Percentiles rank a stretch among this genome's conserved stretches.
phyloP scores from a whole-genome alignment of 2,888 invertebrate species.

The Dusona sp. region DNA sequence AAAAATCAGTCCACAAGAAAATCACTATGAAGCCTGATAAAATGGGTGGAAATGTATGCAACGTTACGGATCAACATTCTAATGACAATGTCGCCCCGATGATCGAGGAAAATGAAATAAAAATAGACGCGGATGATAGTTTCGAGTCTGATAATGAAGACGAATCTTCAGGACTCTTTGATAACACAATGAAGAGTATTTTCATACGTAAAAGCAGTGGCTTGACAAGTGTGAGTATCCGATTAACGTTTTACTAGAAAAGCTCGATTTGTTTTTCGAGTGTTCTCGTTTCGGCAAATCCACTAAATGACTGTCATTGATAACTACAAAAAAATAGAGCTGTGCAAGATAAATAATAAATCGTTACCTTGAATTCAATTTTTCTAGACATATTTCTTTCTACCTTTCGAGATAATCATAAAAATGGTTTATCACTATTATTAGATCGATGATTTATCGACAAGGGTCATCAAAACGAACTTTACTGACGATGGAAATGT shows the following conservation, averaged over 20 bases:
- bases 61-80: not conserved
- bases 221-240: conserved; percentile 38
- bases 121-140: conserved; percentile 11
- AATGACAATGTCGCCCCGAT: conserved; percentile 7
- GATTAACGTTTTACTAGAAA: not conserved
- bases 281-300: not conserved
- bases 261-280: not conserved
- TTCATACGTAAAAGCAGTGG: conserved; percentile 45
- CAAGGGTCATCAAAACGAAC: not conserved
- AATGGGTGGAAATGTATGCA: not conserved
- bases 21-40: not conserved
- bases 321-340: no score
- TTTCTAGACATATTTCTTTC: not conserved
- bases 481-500: conserved; percentile 3
- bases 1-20: conserved; percentile 1
- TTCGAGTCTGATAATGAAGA: conserved; percentile 42
- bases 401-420: not conserved
- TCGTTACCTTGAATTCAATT: not conserved
- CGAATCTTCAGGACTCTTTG: conserved; percentile 27
- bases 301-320: no score
- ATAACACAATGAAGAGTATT: conserved; percentile 47
- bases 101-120: not conserved
- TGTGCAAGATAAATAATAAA: no score
- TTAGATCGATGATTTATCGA: conserved; percentile 40
- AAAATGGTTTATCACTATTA: conserved; percentile 31